phyloP scores from a whole-genome alignment of 2,113 vertebrate genomes.

The Saguinus midas region DNA sequence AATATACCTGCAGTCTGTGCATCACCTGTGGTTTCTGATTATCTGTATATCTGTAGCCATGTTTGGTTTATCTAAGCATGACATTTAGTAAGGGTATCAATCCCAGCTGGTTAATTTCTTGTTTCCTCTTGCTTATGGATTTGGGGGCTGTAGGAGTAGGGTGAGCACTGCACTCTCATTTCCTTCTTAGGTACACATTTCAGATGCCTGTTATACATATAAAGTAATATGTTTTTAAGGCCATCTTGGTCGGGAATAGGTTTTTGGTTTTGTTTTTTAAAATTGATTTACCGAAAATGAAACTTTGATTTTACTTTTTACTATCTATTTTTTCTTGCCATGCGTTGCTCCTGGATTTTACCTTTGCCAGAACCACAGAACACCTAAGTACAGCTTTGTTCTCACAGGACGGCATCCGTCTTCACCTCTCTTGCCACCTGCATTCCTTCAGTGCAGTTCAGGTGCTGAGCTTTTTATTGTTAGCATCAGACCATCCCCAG shows the following conservation, averaged over 20 bases:
- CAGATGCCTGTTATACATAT: fast-evolving
- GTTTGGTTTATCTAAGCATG: fast-evolving
- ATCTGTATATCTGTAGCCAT: fast-evolving
- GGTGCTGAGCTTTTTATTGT: background rate
- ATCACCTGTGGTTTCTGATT: fast-evolving
- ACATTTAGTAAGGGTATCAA: fast-evolving
- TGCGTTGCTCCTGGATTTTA: fast-evolving
- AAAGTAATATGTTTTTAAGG: background rate
- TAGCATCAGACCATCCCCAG: background rate
- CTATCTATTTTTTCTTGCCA: background rate
- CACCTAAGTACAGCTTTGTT: background rate
- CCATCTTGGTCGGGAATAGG: background rate
- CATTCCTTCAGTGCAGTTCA: background rate
- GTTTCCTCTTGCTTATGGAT: background rate
- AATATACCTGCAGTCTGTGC: fast-evolving
- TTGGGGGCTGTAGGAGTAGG: background rate
- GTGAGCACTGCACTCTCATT: fast-evolving
- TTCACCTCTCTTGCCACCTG: background rate
- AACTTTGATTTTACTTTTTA: background rate
- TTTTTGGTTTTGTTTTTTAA: background rate
- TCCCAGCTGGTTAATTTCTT: fast-evolving
- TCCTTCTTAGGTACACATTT: background rate
- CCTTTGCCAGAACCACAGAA: background rate
- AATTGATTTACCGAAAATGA: background rate
- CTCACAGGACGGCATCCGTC: fast-evolving